Evolutionary conservation across 2,113 vertebrate species (phyloP).

Genomic region (Plecturocebus donacophilus): DNA sequence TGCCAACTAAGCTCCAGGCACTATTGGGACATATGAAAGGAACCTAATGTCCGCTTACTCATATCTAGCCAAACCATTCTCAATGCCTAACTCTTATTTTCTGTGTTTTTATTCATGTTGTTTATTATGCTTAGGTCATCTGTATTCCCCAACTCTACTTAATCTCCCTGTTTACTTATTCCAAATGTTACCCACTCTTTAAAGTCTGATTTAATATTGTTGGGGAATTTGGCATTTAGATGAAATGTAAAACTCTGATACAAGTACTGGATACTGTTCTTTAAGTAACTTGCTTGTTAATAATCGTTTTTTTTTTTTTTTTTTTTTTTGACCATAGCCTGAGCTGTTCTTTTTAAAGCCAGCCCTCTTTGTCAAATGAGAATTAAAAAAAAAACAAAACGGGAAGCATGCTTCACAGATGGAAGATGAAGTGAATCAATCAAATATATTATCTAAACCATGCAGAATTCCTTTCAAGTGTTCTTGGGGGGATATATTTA

Average conservation of each 20-base stretch:
- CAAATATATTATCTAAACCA: neutral
- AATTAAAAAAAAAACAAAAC: neutral
- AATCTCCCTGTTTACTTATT: neutral
- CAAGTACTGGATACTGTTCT: neutral
- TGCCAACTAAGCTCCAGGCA: neutral
- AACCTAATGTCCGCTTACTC: neutral
- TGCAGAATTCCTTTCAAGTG: neutral
- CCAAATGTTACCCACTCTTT: neutral
- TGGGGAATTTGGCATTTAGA: neutral
- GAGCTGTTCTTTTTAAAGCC: neutral
- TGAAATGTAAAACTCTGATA: neutral
- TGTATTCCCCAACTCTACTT: neutral
- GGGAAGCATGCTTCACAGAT: neutral
- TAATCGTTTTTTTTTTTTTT: neutral
- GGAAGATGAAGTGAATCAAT: neutral
- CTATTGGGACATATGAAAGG: neutral
- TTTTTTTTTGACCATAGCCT: neutral
- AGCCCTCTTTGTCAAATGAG: conserved; percentile 7
- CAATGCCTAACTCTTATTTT: neutral
- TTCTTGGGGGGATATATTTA: neutral
- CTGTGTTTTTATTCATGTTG: neutral
- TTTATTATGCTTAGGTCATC: neutral
- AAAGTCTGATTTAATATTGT: neutral
- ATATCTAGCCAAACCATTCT: neutral
- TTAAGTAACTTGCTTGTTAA: conserved; percentile 30